Evolutionary conservation across 2,113 vertebrate genomes (phyloP).

Genomic region (Indicator indicator): DNA sequence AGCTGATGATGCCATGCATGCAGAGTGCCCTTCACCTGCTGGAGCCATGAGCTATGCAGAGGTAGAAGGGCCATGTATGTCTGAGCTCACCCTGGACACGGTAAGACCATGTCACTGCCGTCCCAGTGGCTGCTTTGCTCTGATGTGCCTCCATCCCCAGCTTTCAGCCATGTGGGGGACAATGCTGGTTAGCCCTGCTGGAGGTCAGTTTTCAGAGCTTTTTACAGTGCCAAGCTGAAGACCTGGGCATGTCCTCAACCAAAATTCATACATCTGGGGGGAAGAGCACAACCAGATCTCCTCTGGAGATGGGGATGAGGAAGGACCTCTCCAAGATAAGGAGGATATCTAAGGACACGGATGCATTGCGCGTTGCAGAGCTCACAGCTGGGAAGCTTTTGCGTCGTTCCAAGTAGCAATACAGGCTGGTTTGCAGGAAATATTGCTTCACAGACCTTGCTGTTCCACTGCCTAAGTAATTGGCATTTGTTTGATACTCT

Average conservation of each 20-base stretch:
- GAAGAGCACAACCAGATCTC: not conserved
- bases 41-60: not conserved
- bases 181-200: not conserved
- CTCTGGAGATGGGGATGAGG: not conserved
- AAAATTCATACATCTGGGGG: not conserved
- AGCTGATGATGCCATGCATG: not conserved
- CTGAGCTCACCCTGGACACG: not conserved
- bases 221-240: not conserved
- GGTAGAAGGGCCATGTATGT: not conserved
- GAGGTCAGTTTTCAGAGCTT: not conserved
- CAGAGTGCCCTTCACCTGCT: not conserved
- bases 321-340: fast-evolving
- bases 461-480: not conserved
- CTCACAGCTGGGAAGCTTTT: not conserved
- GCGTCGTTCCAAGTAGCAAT: not conserved
- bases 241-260: not conserved
- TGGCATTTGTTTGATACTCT: not conserved
- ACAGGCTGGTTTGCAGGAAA: not conserved
- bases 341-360: not conserved
- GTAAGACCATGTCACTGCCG: fast-evolving
- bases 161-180: not conserved
- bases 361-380: not conserved
- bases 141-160: not conserved
- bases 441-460: not conserved
- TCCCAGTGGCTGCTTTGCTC: not conserved